These are phyloP conservation scores for Limnephilus rhombicus DNA, from an alignment of 2,888 invertebrate genomes.

Conservation along the genomic window DNA sequence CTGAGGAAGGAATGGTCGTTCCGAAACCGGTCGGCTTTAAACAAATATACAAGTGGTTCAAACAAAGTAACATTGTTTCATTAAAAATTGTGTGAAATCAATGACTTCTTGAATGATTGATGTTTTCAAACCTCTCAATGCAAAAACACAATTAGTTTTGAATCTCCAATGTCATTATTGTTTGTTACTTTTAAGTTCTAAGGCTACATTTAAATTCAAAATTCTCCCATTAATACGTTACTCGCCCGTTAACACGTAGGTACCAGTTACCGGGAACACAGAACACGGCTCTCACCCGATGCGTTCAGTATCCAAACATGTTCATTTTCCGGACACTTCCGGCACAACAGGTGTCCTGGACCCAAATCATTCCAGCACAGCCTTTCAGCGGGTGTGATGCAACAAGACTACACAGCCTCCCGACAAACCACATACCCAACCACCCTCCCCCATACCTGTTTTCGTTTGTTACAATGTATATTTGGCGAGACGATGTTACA, in stretches of 20 bases:
- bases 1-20: too few relatives aligned
- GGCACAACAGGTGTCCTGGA: constrained; percentile 53
- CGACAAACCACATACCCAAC: neutral
- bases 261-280: neutral
- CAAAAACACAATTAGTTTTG: neutral
- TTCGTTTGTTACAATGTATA: neutral
- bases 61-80: too few relatives aligned
- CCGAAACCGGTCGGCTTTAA: too few relatives aligned
- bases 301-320: constrained; percentile 14
- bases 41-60: too few relatives aligned
- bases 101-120: neutral
- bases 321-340: constrained; percentile 34
- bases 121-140: neutral
- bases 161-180: neutral
- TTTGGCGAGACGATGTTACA: neutral
- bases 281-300: neutral
- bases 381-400: neutral
- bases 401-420: neutral
- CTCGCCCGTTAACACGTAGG: neutral
- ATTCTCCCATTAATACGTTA: neutral
- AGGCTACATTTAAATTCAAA: neutral
- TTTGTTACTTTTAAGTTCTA: neutral
- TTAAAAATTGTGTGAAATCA: neutral
- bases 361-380: constrained; percentile 36
- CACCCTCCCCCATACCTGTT: neutral